Evolutionary conservation across 2,888 invertebrate genomes (phyloP).

Genomic region (Lepas anatifera): DNA sequence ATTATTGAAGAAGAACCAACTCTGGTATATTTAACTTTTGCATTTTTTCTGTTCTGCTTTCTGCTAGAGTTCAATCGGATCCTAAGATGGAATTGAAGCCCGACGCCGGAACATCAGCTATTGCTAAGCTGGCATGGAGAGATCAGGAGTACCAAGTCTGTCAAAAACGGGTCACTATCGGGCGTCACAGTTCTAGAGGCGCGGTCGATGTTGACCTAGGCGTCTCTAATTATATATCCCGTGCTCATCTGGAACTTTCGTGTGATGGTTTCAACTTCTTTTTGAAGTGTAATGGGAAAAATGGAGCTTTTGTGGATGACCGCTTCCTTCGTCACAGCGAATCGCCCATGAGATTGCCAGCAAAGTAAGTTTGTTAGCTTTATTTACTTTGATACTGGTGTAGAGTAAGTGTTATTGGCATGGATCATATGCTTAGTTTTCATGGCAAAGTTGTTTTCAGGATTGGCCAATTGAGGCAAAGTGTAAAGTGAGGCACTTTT

Average conservation of each 20-base stretch:
- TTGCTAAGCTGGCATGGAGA: neutral
- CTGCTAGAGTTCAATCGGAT: too few species aligned
- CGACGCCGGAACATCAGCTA: too few species aligned
- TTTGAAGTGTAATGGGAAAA: neutral
- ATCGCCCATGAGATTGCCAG: neutral
- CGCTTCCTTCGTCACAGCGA: neutral
- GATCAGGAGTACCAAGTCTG: neutral
- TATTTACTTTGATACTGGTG: too few species aligned
- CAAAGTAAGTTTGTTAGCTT: neutral
- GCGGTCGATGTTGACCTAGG: neutral
- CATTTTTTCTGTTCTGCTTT: too few species aligned
- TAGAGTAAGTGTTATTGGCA: too few species aligned
- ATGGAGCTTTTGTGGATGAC: neutral
- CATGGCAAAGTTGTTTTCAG: too few species aligned
- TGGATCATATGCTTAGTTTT: too few species aligned
- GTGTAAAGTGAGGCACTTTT: too few species aligned
- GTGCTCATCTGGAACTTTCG: neutral
- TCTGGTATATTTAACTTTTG: too few species aligned
- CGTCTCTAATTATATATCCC: neutral
- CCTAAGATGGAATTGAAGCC: too few species aligned
- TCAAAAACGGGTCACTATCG: neutral
- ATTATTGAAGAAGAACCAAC: too few species aligned
- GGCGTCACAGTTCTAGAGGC: neutral
- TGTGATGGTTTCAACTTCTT: neutral
- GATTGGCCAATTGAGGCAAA: too few species aligned